Percentiles rank a stretch among this genome's conserved stretches.
These are phyloP conservation scores for Leguminivora glycinivorella DNA, from an alignment of 1,140 invertebrate species.

Conservation along the genomic window DNA sequence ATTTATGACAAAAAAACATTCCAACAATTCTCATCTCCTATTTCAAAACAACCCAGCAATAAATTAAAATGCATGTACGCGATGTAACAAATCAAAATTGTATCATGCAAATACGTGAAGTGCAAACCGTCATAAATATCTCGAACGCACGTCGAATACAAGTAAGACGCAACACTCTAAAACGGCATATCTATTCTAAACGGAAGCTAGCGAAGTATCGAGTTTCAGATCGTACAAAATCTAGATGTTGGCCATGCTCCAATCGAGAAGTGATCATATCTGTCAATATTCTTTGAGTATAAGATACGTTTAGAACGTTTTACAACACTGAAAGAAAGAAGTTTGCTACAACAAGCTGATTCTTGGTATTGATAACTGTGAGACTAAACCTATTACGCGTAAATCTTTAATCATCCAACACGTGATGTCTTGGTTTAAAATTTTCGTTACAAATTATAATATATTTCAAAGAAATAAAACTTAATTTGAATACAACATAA, in stretches of 20 bases:
- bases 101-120: conserved; percentile 44
- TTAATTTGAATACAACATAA: conserved; percentile 7
- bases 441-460: too few relatives aligned
- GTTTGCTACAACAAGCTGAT: conserved; percentile 27
- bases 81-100: conserved; percentile 34
- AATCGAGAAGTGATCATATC: conserved; percentile 76
- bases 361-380: neutral
- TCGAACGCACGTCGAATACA: conserved; percentile 61
- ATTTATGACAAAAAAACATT: conserved; percentile 11
- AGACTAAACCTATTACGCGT: neutral
- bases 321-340: conserved; percentile 44
- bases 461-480: neutral
- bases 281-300: conserved; percentile 74
- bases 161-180: conserved; percentile 65
- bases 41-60: conserved; percentile 15
- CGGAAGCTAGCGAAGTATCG: conserved; percentile 70
- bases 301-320: conserved; percentile 63
- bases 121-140: conserved; percentile 61
- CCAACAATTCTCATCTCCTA: conserved; percentile 23
- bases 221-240: conserved; percentile 75
- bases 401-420: neutral
- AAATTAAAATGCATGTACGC: conserved; percentile 27
- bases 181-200: conserved; percentile 74
- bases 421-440: too few relatives aligned
- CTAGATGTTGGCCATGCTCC: conserved; percentile 71